Evolutionary conservation across 2,113 vertebrate species (phyloP), one percentile per base, ranked within the genome.

Genomic region (Rhipidura dahli): DNA sequence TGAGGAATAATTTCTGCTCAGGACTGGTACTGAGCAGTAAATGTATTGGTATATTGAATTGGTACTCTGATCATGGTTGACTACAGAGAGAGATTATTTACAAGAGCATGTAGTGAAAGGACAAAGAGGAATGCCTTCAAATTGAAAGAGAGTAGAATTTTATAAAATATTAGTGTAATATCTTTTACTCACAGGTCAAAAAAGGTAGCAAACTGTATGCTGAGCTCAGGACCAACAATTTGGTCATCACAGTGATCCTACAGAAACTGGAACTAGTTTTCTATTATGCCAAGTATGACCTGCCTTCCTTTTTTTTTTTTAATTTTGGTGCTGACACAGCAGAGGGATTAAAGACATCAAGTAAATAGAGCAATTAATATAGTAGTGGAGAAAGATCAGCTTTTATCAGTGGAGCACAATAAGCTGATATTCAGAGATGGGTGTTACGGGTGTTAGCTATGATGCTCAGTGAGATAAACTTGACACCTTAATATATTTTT

Each of bases 401-500:
- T 7, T 83, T 57, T 73, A 44, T 86, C 76, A 73, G 37, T 13
- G 4, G 47, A 19, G 70, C 6, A 73, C 90, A 69, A 15, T 53
- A 37, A 80, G 20, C 26, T 83, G 71, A 61, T 66, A 70, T 87
- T 83, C 70, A 78, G 60, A 51, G 33, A 4, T 37, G 15, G 11
- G 3, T 90, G 8, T 88, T 77, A 63, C 1, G 5, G 20, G 7
- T 83, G 42, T 90, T 80, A 94, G 24, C 16, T 75, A 11, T 71
- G 76, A 83, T 1, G 2, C 2, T 86, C 35, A 69, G 57, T 64
- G 49, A 89, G 93, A 91, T 71, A 81, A 78, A 24, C 27, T 28
- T 92, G 89, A 54, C 64, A 87, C 24, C 12, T 83, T 80, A 72
- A 90, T 88, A 37, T 49, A 64, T 83, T 94, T 90, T 90, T 88